Conservation (phyloP, 2,797 vertebrate species). For the Dallia pectoralis region DNA sequence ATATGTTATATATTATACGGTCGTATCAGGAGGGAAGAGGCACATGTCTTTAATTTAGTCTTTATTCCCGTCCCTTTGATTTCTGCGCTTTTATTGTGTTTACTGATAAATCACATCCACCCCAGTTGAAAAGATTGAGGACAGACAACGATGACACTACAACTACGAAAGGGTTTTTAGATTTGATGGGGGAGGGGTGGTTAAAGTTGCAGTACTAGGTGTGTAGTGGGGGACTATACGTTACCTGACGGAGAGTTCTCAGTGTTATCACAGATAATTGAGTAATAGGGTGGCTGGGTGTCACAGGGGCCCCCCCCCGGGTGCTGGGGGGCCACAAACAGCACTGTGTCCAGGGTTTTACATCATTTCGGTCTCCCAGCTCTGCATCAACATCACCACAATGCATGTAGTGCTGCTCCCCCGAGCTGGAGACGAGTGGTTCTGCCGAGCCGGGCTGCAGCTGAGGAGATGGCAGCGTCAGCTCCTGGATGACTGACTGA, state of each 20-base stretch:
- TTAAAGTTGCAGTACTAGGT: slow-evolving; percentile 14
- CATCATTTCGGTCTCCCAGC: slow-evolving; percentile 20
- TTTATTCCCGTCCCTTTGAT: slow-evolving; percentile 43
- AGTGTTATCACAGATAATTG: slow-evolving; percentile 76
- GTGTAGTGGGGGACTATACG: slow-evolving; percentile 58
- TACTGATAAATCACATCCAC: slow-evolving; percentile 49
- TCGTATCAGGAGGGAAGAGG: slow-evolving; percentile 49
- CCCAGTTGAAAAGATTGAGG: slow-evolving; percentile 53
- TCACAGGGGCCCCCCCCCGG: slow-evolving; percentile 51
- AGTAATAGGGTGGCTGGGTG: slow-evolving; percentile 71
- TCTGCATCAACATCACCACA: slow-evolving; percentile 56
- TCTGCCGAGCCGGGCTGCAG: slow-evolving; percentile 12
- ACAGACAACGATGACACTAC: slow-evolving; percentile 50
- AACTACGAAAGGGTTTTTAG: slow-evolving; percentile 33
- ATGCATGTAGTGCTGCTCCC: slow-evolving; percentile 71
- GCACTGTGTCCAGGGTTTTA: slow-evolving; percentile 28
- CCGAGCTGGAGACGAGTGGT: slow-evolving; percentile 7
- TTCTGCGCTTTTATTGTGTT: slow-evolving; percentile 25
- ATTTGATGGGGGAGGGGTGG: slow-evolving; percentile 24
- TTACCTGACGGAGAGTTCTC: slow-evolving; percentile 82
- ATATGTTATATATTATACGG: too few species aligned
- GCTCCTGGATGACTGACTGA: slow-evolving; percentile 45
- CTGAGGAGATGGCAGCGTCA: slow-evolving; percentile 18
- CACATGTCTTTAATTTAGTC: slow-evolving; percentile 30
- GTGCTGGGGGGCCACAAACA: slow-evolving; percentile 34